Evolutionary conservation across 2,888 invertebrate genomes (phyloP), one percentile per base, ranked within the genome.

Genomic region (Fissipunctia ypsillon): DNA sequence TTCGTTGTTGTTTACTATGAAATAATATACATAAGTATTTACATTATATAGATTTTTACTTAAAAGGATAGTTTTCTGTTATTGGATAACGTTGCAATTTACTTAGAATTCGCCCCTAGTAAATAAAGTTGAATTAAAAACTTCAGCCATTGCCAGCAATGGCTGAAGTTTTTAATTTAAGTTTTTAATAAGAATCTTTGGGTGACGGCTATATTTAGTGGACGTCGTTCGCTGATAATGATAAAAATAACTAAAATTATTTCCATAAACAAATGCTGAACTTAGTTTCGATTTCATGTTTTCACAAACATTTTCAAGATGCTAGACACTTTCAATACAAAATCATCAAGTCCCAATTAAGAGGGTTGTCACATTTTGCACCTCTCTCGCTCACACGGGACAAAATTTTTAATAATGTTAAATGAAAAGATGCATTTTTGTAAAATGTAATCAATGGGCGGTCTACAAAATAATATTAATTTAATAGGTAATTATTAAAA

Each of bases 331-430:
- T 35, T 1, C 14, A 22, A 77, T 19, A 2, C 2, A 38, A 57
- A 78, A 45, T 43, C 9, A 45, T 43, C 10, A 60, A 45, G 22
- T n/a, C 7, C 45, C 10, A 57, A 63, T 66, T 54, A n/a, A n/a
- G n/a, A n/a, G n/a, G n/a, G n/a, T n/a, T n/a, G n/a, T n/a, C n/a
- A n/a, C n/a, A n/a, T n/a, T n/a, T n/a, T n/a, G n/a, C n/a, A n/a
- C n/a, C n/a, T n/a, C n/a, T n/a, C n/a, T n/a, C n/a, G n/a, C n/a
- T n/a, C n/a, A n/a, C n/a, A n/a, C n/a, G n/a, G n/a, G n/a, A n/a
- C n/a, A n/a, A n/a, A n/a, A n/a, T n/a, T n/a, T n/a, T n/a, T n/a
- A n/a, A n/a, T n/a, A n/a, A n/a, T n/a, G n/a, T n/a, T n/a, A n/a
- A n/a, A n/a, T n/a, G n/a, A n/a, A n/a, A n/a, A n/a, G n/a, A n/a